Evolutionary conservation across 2,888 invertebrate species (phyloP).

Genomic region (Glaucopsyche alexis): DNA sequence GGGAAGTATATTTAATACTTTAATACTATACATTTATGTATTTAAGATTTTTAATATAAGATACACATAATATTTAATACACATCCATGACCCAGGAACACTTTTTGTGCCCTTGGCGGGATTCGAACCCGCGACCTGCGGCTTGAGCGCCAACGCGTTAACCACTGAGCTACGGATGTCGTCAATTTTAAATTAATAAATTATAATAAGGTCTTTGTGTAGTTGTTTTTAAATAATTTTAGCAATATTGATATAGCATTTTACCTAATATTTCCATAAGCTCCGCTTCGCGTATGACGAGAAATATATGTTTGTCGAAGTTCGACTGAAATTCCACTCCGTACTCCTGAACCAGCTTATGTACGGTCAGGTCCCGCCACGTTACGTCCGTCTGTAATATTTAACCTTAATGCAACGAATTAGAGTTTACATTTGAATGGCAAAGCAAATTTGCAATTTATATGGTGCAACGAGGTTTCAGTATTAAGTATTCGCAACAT

Average conservation of each 20-base stretch:
- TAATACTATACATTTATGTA: too few relatives aligned
- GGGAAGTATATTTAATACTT: too few relatives aligned
- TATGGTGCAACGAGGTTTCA: background rate
- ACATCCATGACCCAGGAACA: too few relatives aligned
- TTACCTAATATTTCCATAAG: constrained; percentile 85
- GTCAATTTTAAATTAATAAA: too few relatives aligned
- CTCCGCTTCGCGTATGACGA: constrained; percentile 85
- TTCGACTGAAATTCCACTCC: constrained; percentile 83
- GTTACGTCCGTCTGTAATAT: constrained; percentile 69
- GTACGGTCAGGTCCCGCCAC: constrained; percentile 86
- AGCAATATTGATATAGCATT: background rate
- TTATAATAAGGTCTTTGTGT: too few relatives aligned
- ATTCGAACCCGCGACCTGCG: too few relatives aligned
- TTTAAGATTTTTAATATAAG: too few relatives aligned
- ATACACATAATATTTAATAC: too few relatives aligned
- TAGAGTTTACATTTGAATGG: background rate
- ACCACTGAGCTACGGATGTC: too few relatives aligned
- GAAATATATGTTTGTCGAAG: constrained; percentile 83
- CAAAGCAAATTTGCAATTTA: background rate
- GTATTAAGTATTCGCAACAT: background rate
- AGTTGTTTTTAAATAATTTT: too few relatives aligned
- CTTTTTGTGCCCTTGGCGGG: too few relatives aligned
- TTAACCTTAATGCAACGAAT: background rate
- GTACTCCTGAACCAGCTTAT: constrained; percentile 83
- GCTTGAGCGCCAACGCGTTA: too few relatives aligned